These are phyloP conservation scores for Microcaecilia unicolor DNA, from an alignment of 2,797 vertebrate genomes.

Conservation along the genomic window DNA sequence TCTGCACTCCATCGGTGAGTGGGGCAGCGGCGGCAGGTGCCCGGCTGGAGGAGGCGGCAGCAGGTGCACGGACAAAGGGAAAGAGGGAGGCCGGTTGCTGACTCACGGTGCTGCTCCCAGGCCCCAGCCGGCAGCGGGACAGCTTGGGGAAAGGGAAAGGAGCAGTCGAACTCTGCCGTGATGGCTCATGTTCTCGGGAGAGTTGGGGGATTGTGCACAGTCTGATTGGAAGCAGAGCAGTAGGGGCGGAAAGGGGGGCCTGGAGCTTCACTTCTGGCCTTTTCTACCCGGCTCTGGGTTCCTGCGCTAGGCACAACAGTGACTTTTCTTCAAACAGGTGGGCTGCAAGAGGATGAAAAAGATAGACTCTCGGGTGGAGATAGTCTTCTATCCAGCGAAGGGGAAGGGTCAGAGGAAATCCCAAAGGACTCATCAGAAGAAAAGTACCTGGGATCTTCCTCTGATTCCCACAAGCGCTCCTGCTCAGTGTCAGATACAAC, in stretches of 20 bases:
- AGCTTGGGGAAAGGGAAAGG: background rate
- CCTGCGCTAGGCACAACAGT: no score
- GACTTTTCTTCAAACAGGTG: no score
- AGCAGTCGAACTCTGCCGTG: background rate
- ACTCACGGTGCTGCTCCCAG: slow-evolving; percentile 65
- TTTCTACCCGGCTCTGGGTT: no score
- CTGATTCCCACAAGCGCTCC: no score
- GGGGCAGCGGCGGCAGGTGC: background rate
- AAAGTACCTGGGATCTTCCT: no score
- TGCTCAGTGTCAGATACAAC: no score
- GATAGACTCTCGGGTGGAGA: no score
- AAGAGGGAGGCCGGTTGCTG: slow-evolving; percentile 67
- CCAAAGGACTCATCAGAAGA: no score
- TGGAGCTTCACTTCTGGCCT: no score
- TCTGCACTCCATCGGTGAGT: slow-evolving; percentile 87
- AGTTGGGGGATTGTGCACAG: background rate
- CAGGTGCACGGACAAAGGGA: slow-evolving; percentile 5
- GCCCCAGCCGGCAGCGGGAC: background rate
- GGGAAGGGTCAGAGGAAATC: no score
- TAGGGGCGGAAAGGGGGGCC: background rate
- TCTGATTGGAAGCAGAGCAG: background rate
- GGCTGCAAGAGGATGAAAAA: no score
- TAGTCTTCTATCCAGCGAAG: no score
- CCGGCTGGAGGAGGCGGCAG: background rate
- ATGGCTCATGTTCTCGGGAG: background rate